phyloP scores from a whole-genome alignment of 2,888 invertebrate genomes.

The Stictocephala bisonia region DNA sequence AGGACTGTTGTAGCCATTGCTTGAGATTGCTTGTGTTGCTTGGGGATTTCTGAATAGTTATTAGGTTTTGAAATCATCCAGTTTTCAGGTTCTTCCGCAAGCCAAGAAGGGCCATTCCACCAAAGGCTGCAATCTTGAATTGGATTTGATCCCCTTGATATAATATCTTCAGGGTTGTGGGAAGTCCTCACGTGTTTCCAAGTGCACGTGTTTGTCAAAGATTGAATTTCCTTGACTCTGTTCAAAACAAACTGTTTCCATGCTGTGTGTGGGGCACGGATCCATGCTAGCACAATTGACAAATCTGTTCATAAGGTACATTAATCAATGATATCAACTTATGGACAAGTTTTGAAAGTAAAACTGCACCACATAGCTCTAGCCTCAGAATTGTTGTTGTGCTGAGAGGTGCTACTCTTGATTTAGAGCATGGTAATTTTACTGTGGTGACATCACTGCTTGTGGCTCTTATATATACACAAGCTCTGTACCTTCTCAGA shows the following conservation, averaged over 20 bases:
- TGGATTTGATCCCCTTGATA: too few relatives aligned
- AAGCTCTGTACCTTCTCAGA: neutral
- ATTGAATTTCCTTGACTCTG: neutral
- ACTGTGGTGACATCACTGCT: neutral
- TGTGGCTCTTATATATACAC: too few relatives aligned
- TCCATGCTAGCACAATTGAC: neutral
- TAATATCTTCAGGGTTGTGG: too few relatives aligned
- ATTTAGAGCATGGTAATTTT: neutral
- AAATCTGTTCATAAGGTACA: too few relatives aligned
- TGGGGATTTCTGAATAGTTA: neutral
- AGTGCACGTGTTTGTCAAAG: neutral
- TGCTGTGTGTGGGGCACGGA: neutral
- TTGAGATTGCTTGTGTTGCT: neutral
- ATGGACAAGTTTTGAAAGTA: neutral
- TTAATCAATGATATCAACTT: neutral
- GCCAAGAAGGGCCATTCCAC: conserved; percentile 3
- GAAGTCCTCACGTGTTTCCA: too few relatives aligned
- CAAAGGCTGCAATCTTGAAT: neutral
- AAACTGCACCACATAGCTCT: neutral
- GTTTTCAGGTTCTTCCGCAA: too few relatives aligned
- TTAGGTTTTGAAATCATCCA: neutral
- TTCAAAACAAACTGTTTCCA: neutral
- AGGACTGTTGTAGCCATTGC: neutral
- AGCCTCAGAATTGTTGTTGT: neutral
- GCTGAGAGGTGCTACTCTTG: neutral